Evolutionary conservation across 1,140 invertebrate species (phyloP), one percentile per base, ranked within the genome.

Genomic region (Drosophila mojavensis): DNA sequence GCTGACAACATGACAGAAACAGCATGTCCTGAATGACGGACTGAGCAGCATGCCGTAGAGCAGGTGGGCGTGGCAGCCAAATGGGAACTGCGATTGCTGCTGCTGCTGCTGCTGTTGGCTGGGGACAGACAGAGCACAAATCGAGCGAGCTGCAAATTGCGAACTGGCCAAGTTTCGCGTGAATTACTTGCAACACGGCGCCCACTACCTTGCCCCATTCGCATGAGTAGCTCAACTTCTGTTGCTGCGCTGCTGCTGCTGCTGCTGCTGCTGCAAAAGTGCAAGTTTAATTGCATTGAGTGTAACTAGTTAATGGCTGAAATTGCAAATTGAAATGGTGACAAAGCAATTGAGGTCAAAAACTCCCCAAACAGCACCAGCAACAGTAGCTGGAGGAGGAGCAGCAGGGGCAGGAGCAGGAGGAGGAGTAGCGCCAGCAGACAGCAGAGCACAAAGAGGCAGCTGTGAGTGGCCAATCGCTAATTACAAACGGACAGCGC

Each of bases 321-420:
- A 89, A 89, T 89, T 89, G 84, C 84, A 89, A 89, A 89, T 89
- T 89, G 84, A 89, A 89, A 89, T 88, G 84, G 84, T 88, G 84
- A 88, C 84, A 88, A 88, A 88, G 84, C 82, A 89, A 89, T 88
- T 88, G 84, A 79, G 84, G 84, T 89, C 85, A 89, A 78, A 72
- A 83, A 78, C 73, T 88, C 84, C 83, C 83, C 79, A 55, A 75
- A 70, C 65, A 62, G 55, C 63, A 58, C 39, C 63, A 66, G 33
- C 33, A 64, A 17, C 55, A 53, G 20, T 15, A 51, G 64, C 48
- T 61, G 24, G 53, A 79, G 24, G 53, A 79, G 55, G 54, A 56
- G 43, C 43, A 24, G 20, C 20, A 24, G 20, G 20, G 2, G 20
- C 20, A 24, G 20, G 20, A 24, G 20, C 0, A 24, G 20, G 20